Base-by-base conservation (phyloP, 2,888 invertebrate species). In the Macaria liturata region DNA sequence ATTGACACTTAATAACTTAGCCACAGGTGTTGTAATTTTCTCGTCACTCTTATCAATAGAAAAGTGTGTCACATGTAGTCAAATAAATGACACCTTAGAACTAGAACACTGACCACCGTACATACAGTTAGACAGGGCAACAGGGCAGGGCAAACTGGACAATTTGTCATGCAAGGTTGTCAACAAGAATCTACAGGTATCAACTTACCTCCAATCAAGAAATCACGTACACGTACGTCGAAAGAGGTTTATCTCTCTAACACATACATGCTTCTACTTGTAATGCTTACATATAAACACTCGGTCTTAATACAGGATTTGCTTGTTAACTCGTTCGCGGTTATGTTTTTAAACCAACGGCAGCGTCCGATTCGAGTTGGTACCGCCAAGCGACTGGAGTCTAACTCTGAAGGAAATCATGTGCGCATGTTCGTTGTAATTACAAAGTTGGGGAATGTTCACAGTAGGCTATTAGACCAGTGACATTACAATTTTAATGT, bases 211-310 rank as follows among this genome's bases (percentile, higher is more conserved):
- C 68, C 65, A 59, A 66, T 34, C 47, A 80, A 67, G 77, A 82
- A 78, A 70, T 72, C 76, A 78, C 75, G 78, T 71, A 83, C 88
- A 86, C 84, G 84, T 84, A 88, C 58, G 57, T 69, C 74, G 77
- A 76, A 77, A 76, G 74, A 70, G 71, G 68, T 76, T 71, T 67
- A 78, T 78, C 71, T 83, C 66, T 80, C 88, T 89, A 90, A 86
- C 82, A 88, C 84, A 86, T 78, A 83, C 89, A 90, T 90, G 89
- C 90, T 84, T 76, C 75, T 72, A 71, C 65, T 54, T 44, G 37
- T 66, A 79, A 88, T 86, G 89, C 90, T 90, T 91, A 90, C 90
- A 88, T 90, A 86, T 20, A 75, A 87, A 83, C 83, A 86, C 83
- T 76, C 84, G 77, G 76, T 75, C 78, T 74, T 78, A 74, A 45